phyloP scores from a whole-genome alignment of 2,888 invertebrate species.

The Lycocerus yunnanus region DNA sequence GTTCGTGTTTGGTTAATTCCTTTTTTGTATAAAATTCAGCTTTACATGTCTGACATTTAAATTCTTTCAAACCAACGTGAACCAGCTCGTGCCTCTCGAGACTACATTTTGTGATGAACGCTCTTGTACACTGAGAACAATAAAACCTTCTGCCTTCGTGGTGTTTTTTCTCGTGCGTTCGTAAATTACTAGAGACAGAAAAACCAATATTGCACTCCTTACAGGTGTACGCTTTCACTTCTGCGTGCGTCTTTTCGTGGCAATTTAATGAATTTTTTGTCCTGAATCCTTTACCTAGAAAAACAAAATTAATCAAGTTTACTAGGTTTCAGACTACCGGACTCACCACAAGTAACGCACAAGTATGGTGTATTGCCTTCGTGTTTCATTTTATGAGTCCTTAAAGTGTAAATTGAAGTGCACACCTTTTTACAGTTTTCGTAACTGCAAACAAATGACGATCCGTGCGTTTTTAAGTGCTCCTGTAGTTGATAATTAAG shows the following conservation, averaged over 20 bases:
- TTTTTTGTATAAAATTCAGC: constrained; percentile 46
- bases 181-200: constrained; percentile 44
- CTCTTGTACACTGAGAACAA: constrained; percentile 45
- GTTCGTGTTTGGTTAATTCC: constrained; percentile 44
- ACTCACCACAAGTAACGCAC: constrained; percentile 46
- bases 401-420: constrained; percentile 36
- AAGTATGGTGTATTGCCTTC: constrained; percentile 42
- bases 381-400: constrained; percentile 41
- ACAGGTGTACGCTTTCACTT: constrained; percentile 41
- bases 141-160: constrained; percentile 45
- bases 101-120: constrained; percentile 42
- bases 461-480: constrained; percentile 33
- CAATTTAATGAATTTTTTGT: constrained; percentile 45
- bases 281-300: constrained; percentile 44
- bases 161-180: constrained; percentile 44
- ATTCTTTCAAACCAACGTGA: constrained; percentile 45
- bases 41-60: constrained; percentile 41
- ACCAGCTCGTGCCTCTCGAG: constrained; percentile 46
- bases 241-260: constrained; percentile 46
- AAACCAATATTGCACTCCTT: constrained; percentile 43
- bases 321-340: neutral
- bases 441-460: constrained; percentile 33
- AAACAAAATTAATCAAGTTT: constrained; percentile 1
- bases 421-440: constrained; percentile 39
- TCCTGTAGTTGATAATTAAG: constrained; percentile 15